These are phyloP conservation scores for Macrophya annulata DNA, from an alignment of 2,888 invertebrate species.

Conservation along the genomic window DNA sequence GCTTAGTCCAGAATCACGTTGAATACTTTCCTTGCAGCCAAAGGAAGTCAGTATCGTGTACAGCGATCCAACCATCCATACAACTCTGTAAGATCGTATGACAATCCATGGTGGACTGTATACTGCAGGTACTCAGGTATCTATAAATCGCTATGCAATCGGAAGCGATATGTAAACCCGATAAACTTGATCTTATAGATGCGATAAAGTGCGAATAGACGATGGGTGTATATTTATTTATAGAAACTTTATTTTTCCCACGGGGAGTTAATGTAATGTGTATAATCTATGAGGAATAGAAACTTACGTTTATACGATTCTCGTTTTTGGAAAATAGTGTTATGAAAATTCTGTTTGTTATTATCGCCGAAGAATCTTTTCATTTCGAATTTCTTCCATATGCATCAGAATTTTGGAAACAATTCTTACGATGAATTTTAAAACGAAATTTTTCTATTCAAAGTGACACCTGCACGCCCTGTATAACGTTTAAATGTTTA, in stretches of 20 bases:
- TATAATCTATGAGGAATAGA: too few relatives aligned
- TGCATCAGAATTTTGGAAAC: not conserved
- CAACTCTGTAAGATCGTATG: constrained; percentile 17
- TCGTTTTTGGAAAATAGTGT: not conserved
- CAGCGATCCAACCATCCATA: not conserved
- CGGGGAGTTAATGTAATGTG: too few relatives aligned
- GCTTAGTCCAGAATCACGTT: not conserved
- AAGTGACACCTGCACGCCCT: constrained; percentile 9
- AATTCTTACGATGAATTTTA: constrained; percentile 8
- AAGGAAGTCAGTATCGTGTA: not conserved
- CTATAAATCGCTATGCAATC: constrained; percentile 40
- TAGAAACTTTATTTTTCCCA: constrained; percentile 23
- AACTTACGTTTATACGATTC: not conserved
- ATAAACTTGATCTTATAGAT: constrained; percentile 12
- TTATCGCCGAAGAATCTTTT: constrained; percentile 5
- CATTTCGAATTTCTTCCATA: not conserved
- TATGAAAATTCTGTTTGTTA: not conserved
- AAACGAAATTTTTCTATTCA: constrained; percentile 23
- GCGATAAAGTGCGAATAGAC: constrained; percentile 21
- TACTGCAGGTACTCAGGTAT: not conserved
- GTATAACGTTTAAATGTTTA: constrained; percentile 8
- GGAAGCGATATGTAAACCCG: constrained; percentile 30
- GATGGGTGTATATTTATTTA: constrained; percentile 7
- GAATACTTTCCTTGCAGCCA: not conserved
- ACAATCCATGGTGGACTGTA: not conserved